Percentiles rank a stretch among this genome's conserved stretches.
phyloP scores from a whole-genome alignment of 1,140 invertebrate species.

The Drosophila erecta region DNA sequence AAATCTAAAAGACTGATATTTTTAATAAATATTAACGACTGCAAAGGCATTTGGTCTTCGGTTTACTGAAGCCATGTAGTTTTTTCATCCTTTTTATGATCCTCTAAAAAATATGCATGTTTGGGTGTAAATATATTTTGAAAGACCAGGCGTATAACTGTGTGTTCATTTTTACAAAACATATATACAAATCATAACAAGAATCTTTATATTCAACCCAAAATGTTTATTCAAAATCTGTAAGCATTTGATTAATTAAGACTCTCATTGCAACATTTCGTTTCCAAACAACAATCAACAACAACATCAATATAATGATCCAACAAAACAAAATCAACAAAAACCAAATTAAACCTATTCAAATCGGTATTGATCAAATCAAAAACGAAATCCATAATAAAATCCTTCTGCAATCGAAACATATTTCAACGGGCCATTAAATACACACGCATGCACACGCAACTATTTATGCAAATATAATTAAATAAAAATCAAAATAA shows the following conservation, averaged over 20 bases:
- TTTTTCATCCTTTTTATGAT: slow-evolving; percentile 4
- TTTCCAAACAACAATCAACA: slow-evolving; percentile 72
- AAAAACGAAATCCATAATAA: slow-evolving; percentile 37
- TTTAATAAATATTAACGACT: neutral
- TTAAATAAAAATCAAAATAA: neutral
- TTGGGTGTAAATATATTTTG: slow-evolving; percentile 29
- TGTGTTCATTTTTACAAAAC: slow-evolving; percentile 51
- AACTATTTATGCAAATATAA: neutral
- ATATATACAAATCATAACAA: slow-evolving; percentile 50
- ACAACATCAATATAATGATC: slow-evolving; percentile 58
- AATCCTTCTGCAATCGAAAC: slow-evolving; percentile 21
- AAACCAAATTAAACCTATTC: slow-evolving; percentile 53
- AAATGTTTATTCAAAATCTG: slow-evolving; percentile 58
- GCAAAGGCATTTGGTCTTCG: slow-evolving; percentile 14
- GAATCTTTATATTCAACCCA: slow-evolving; percentile 65
- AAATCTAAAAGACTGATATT: neutral
- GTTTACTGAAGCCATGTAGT: slow-evolving; percentile 3
- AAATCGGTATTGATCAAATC: slow-evolving; percentile 46
- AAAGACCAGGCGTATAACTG: slow-evolving; percentile 34
- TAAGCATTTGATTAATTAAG: slow-evolving; percentile 75
- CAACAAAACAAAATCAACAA: slow-evolving; percentile 49
- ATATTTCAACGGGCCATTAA: slow-evolving; percentile 20
- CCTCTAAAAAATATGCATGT: slow-evolving; percentile 17
- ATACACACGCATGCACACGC: slow-evolving; percentile 54
- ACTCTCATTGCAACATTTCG: slow-evolving; percentile 78